Conservation (phyloP, 2,888 invertebrate genomes). For the Bugula neritina region DNA sequence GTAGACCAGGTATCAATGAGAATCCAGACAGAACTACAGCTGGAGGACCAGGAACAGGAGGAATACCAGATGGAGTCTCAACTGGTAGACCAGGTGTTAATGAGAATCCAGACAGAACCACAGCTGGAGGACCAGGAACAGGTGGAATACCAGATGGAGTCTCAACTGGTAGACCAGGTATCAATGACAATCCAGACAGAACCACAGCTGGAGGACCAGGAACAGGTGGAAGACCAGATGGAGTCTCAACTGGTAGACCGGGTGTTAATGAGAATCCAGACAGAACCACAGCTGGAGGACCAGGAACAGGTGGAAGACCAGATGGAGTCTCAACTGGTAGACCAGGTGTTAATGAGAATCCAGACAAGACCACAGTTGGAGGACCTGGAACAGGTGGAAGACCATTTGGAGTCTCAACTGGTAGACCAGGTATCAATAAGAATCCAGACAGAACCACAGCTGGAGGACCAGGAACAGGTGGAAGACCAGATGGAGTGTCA, state of each 20-base stretch:
- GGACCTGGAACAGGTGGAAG: not conserved
- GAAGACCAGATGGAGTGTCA: not conserved
- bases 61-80: not conserved
- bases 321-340: not conserved
- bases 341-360: not conserved
- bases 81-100: not conserved
- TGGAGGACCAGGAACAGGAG: not conserved
- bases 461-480: not conserved
- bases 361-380: not conserved
- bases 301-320: not conserved
- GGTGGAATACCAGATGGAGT: not conserved
- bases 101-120: not conserved
- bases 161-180: not conserved
- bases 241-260: not conserved
- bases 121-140: not conserved
- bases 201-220: not conserved
- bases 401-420: not conserved
- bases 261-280: not conserved
- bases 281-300: not conserved
- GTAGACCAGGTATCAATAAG: not conserved
- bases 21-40: not conserved
- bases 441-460: not conserved
- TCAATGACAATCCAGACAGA: not conserved
- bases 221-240: not conserved
- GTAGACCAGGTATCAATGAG: not conserved